Evolutionary conservation across 2,888 invertebrate genomes (phyloP).

Genomic region (Drosophila gaucha): DNA sequence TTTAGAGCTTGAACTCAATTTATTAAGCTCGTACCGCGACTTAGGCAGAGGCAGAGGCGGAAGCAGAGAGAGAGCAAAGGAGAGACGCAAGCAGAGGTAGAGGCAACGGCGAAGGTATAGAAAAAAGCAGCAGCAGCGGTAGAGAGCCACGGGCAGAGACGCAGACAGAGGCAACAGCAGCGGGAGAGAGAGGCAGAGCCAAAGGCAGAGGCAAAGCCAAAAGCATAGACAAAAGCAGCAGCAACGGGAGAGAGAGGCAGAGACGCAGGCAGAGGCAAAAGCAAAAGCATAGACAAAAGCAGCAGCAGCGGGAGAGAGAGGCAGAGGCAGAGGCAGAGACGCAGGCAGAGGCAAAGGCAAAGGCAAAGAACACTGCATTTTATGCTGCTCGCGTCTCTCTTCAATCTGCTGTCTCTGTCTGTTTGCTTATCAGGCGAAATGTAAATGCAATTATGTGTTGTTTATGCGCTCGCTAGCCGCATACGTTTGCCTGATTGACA

Average conservation of each 20-base stretch:
- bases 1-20: constrained; percentile 66
- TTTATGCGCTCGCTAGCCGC: constrained; percentile 70
- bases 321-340: too few species aligned
- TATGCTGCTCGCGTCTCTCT: neutral
- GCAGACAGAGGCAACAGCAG: too few species aligned
- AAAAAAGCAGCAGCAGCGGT: too few species aligned
- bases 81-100: neutral
- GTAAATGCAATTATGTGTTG: constrained; percentile 80
- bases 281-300: neutral
- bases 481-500: constrained; percentile 78
- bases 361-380: neutral
- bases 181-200: neutral
- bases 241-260: constrained; percentile 60
- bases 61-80: neutral
- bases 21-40: constrained; percentile 56
- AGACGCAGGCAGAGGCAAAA: neutral
- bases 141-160: neutral
- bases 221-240: constrained; percentile 16
- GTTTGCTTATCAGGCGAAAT: constrained; percentile 60
- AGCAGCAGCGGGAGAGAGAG: neutral
- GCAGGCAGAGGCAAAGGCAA: neutral
- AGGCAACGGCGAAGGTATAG: too few species aligned
- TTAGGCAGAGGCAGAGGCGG: neutral
- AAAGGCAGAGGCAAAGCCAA: neutral
- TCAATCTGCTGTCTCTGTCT: neutral